Base-by-base conservation (phyloP, 2,113 vertebrate species). In the Menura novaehollandiae region DNA sequence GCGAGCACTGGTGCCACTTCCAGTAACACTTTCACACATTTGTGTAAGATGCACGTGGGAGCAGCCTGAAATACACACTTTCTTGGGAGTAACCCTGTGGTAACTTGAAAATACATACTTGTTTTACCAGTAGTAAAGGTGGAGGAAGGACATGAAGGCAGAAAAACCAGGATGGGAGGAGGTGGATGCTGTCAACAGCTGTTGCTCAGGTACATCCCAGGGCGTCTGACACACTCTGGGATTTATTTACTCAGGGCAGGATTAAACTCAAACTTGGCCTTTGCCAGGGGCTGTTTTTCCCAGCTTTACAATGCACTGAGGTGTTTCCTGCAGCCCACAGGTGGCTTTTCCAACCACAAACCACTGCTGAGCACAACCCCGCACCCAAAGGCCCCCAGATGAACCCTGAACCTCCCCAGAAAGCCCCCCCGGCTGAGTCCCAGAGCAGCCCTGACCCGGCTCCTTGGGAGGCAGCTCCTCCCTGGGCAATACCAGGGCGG, bases 291-390 rank as follows among this genome's bases (percentile, higher is more conserved):
- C 69, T 47, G 3, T 11, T 86, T 15, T 14, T 8, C 71, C 44
- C 3, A 1, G 9, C 74, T 17, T 18, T 58, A 14, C 41, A 16
- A 9, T 0, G 0, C 53, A 6, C 52, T 10, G 7, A 81, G 69
- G 20, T 6, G 20, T 27, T 68, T 59, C 87, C 76, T 19, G 9
- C 53, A 62, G 72, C 84, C 67, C 21, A 8, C 21, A 17, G 8
- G 37, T 30, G 13, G 21, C 7, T 73, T 21, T 79, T 28, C 63
- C 7, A 11, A 4, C 13, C 19, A 6, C 52, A 30, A 22, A 13
- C 28, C 21, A 71, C 78, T 69, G 71, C 71, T 60, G n/a, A 41
- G 52, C 59, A 51, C 5, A 22, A 47, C 37, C n/a, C 62, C 26
- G 10, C 55, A 10, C 3, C 4, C 46, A n/a, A 32, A 56, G 55